Evolutionary conservation across 1,140 invertebrate species (phyloP).

Genomic region (Eufriesea mexicana): DNA sequence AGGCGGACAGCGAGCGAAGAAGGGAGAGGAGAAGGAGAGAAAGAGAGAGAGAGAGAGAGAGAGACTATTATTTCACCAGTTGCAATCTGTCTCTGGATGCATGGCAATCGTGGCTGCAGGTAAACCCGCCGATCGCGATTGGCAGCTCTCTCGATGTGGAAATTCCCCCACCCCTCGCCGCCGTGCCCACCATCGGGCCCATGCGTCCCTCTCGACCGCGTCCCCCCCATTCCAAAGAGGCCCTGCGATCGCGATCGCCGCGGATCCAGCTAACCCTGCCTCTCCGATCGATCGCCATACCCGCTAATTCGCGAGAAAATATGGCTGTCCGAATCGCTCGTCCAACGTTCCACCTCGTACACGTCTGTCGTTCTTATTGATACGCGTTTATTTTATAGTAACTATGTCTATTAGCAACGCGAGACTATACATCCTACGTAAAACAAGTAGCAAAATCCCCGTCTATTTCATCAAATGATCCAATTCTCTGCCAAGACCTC

Average conservation of each 20-base stretch:
- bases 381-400: not conserved
- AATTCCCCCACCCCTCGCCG: conserved; percentile 61
- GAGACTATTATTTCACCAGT: conserved; percentile 42
- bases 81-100: conserved; percentile 45
- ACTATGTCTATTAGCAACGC: too few relatives aligned
- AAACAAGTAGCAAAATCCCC: too few relatives aligned
- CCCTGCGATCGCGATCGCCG: conserved; percentile 57
- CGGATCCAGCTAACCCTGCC: not conserved
- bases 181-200: conserved; percentile 42
- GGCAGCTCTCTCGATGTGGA: conserved; percentile 67
- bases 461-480: too few relatives aligned
- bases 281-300: conserved; percentile 57
- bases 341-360: conserved; percentile 29
- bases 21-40: not conserved
- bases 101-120: conserved; percentile 24
- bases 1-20: not conserved
- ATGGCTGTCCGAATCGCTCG: conserved; percentile 61
- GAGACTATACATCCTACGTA: too few relatives aligned
- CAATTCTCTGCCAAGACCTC: too few relatives aligned
- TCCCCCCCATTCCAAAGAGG: conserved; percentile 23
- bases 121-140: conserved; percentile 59
- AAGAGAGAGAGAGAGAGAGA: not conserved
- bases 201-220: conserved; percentile 16
- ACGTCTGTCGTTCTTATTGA: not conserved
- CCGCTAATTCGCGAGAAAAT: conserved; percentile 70